Base-by-base conservation (phyloP, 2,888 invertebrate genomes). In the Neocrepidodera transversa region DNA sequence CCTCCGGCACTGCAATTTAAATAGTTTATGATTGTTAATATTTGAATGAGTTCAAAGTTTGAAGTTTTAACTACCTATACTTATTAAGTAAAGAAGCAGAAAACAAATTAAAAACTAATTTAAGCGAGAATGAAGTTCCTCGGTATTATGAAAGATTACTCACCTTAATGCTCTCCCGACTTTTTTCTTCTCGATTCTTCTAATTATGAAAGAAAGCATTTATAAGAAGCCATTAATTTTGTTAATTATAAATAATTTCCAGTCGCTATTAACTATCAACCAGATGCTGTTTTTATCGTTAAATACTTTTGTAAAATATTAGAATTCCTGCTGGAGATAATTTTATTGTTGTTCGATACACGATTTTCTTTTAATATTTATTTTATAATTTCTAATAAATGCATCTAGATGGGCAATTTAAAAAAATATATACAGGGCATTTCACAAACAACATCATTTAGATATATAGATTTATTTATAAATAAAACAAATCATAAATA, bases 161-260 rank as follows among this genome's bases (percentile, higher is more conserved):
- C 38, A 38, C 38, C 38, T 38, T 38, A 38, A 38, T 38, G 38
- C 17, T 38, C n/a, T n/a, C n/a, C 38, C 8, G 17, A 38, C 17
- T 38, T 38, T 38, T 16, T 38, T 43, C 26, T 43, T 11, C 26
- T 43, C 43, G 23, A 43, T 43, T 43, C 43, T 23, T 43, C 26
- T 43, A 43, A 43, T 43, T 43, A 43, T 43, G 26, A 43, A 23
- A 43, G 23, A 43, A 43, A 23, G 43, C 43, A 23, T 43, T 13
- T 23, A 23, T 49, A 35, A 56, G 49, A 56, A 49, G 42, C 30
- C 49, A 56, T 56, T 50, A 56, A 56, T 56, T 56, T 35, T 30
- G 32, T 42, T 56, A 56, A 56, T 49, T 43, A 32, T 13, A 32
- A 32, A 32, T 32, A 11, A 32, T 32, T 32, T 32, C 32, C 11